These are phyloP conservation scores for Aphrophora alni DNA, from an alignment of 2,888 invertebrate species.

Conservation along the genomic window DNA sequence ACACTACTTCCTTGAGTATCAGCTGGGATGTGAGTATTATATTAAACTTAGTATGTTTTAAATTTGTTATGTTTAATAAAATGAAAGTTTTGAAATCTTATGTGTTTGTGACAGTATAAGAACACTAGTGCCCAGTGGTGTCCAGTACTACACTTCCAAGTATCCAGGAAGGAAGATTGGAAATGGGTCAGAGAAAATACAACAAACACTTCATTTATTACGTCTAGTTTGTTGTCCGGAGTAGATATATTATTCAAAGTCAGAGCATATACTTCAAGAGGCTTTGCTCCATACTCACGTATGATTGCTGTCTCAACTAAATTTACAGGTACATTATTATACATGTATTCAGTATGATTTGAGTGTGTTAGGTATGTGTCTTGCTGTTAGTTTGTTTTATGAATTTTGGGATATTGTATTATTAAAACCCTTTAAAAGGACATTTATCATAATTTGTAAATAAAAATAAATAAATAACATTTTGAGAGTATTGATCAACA, in stretches of 20 bases:
- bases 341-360: no score
- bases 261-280: conserved; percentile 1
- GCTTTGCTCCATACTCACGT: conserved; percentile 11
- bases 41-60: no score
- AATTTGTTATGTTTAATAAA: no score
- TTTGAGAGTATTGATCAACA: no score
- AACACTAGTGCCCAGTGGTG: neutral
- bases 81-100: neutral
- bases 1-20: no score
- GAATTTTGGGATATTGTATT: no score
- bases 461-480: no score
- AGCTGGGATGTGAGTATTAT: no score
- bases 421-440: no score
- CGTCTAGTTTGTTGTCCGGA: neutral
- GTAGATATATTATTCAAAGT: neutral
- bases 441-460: no score
- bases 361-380: neutral
- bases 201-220: neutral
- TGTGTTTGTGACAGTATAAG: neutral
- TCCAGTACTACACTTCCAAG: neutral
- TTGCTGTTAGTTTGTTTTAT: neutral
- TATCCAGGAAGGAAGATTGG: neutral
- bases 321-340: conserved; percentile 3
- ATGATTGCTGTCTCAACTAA: neutral
- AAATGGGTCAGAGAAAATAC: neutral